Evolutionary conservation across 2,888 invertebrate species (phyloP), one percentile per base, ranked within the genome.

Genomic region (Heliconius aoede): DNA sequence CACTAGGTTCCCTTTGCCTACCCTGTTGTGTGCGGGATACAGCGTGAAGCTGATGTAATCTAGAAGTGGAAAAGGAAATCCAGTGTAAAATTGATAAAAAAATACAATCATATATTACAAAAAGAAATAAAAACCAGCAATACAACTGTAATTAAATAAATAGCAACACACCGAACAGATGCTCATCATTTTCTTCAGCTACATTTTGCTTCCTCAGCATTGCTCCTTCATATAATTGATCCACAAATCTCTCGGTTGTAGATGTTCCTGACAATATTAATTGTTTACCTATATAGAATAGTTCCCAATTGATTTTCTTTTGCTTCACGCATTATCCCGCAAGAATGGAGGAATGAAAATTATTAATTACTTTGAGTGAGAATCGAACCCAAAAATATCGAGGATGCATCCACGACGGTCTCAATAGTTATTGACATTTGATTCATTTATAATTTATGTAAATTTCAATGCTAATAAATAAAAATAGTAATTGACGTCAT

Each of bases 91-190:
- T 32, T 32, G 32, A 60, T n/a, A 24, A 1, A 60, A 60, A 26
- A 15, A 60, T 26, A n/a, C 1, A 15, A 4, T 26, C 18, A 8
- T 28, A 26, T 60, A 60, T 60, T 60, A 60, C 15, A 60, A 26
- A 60, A 60, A 26, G 15, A 26, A 36, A 7, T 24, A 36, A 65
- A 24, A 28, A 40, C 24, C 24, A 36, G 13, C 32, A 24, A 15
- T 4, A 15, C 1, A 24, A 15, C n/a, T 1, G 4, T 36, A 40
- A 46, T 76, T 55, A 80, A 72, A 78, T 72, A 76, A 78, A 80
- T 72, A 79, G 71, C 40, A 77, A 67, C 51, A 76, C 77, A 46
- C 80, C 80, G 67, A 77, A 80, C 61, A 75, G 58, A 2, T 64
- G 62, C 32, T 72, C 72, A 7, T 78, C 78, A 4, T 76, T 61